Base-by-base conservation (phyloP, 1,140 invertebrate genomes). In the Leucophenga varia region DNA sequence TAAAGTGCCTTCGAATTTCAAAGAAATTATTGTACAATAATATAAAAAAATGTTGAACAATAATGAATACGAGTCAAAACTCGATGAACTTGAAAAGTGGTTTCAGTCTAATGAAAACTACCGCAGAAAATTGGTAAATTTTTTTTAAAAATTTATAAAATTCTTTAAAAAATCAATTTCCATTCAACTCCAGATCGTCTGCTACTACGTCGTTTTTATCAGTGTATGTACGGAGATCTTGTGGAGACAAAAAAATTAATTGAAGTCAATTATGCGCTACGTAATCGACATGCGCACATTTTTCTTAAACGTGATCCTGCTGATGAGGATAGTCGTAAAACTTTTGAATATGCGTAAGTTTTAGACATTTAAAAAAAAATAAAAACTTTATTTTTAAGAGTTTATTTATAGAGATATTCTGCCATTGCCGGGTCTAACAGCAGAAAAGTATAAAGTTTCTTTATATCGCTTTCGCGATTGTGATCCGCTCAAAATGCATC, bases 241-340 rank as follows among this genome's bases (percentile, higher is more conserved):
- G 81, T 84, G 56, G 77, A 79, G 3, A 80, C 82, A 0, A 84
- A 85, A 65, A 75, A 75, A 14, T 80, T 84, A 42, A 82, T 88
- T 43, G 79, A 83, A 50, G 58, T 82, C 40, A 86, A 85, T 70
- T 87, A 83, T 61, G 83, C 80, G 4, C 72, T 87, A 46, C 78
- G 85, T 3, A 77, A 79, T n/a, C 82, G 79, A 41, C 77, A 80
- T 14, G 81, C 85, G 1, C 84, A 87, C 61, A 79, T 88, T 43
- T 88, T 88, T 54, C 73, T 72, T 41, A 79, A 84, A 30, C 72
- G 85, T 32, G 85, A 88, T 76, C 81, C 83, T 2, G 40, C 58
- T 13, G 69, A 72, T 28, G 59, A 51, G 1, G 69, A 72, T 43
- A 72, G 64, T 25, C 48, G 47, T 13, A 49, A 54, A 7, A 72